Evolutionary conservation across 2,797 vertebrate species (phyloP).

Genomic region (Percopsis omiscomaycus): DNA sequence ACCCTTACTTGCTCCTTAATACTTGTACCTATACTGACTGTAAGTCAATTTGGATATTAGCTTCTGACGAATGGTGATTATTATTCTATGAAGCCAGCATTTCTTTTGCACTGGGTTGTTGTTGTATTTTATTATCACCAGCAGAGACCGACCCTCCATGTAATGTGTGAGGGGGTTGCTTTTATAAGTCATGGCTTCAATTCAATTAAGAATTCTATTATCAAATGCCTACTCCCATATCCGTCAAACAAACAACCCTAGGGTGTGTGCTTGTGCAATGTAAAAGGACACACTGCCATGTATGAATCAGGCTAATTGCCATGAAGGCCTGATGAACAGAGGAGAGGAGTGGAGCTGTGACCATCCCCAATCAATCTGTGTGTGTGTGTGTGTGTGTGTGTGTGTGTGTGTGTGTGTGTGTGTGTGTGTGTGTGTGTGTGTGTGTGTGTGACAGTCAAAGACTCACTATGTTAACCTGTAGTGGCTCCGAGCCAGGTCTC

Average conservation of each 20-base stretch:
- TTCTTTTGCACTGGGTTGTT: slow-evolving; percentile 33
- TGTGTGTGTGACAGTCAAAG: slow-evolving; percentile 6
- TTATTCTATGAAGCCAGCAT: slow-evolving; percentile 41
- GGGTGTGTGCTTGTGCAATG: slow-evolving; percentile 1
- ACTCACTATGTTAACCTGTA: slow-evolving; percentile 87
- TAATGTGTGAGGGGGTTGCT: slow-evolving; percentile 13
- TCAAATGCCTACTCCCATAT: slow-evolving; percentile 12
- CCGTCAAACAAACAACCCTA: background rate
- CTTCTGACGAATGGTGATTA: background rate
- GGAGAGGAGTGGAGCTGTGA: background rate
- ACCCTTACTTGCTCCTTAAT: too few relatives aligned
- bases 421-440: slow-evolving; percentile 10
- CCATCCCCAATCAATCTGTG: slow-evolving; percentile 11
- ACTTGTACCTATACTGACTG: too few relatives aligned
- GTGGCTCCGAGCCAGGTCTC: slow-evolving; percentile 84
- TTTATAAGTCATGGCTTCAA: slow-evolving; percentile 19
- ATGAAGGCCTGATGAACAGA: slow-evolving; percentile 14
- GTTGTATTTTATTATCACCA: slow-evolving; percentile 22
- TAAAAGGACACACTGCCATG: background rate
- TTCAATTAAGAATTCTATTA: slow-evolving; percentile 12
- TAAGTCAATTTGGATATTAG: too few relatives aligned
- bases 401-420: background rate
- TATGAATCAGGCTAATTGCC: background rate
- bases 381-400: slow-evolving; percentile 15
- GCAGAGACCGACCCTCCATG: slow-evolving; percentile 19